These are phyloP conservation scores for Drosophila rufa DNA, from an alignment of 1,140 invertebrate species.

Conservation along the genomic window DNA sequence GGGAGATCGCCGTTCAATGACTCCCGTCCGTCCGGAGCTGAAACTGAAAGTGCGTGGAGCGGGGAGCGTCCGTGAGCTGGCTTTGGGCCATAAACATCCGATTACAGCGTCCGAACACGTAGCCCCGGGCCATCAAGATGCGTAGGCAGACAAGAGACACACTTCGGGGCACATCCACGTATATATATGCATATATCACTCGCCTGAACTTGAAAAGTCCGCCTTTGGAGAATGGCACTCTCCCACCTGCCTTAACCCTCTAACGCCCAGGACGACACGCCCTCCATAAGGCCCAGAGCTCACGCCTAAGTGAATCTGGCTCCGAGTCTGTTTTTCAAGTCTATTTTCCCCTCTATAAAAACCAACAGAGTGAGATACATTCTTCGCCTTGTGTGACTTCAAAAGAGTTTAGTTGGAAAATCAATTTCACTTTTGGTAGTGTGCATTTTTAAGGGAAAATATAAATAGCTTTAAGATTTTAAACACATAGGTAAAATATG, in stretches of 20 bases:
- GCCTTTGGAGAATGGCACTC: slow-evolving; percentile 28
- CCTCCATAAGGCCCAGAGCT: neutral
- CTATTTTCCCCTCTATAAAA: slow-evolving; percentile 1
- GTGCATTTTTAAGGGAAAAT: no score
- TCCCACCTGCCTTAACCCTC: slow-evolving; percentile 32
- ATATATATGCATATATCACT: slow-evolving; percentile 35
- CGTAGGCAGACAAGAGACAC: slow-evolving; percentile 55
- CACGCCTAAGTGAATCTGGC: slow-evolving; percentile 13
- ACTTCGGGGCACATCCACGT: slow-evolving; percentile 13
- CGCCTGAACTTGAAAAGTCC: slow-evolving; percentile 51
- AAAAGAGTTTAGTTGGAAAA: slow-evolving; percentile 1
- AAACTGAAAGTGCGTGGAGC: slow-evolving; percentile 75
- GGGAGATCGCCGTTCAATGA: slow-evolving; percentile 43
- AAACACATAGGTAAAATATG: no score
- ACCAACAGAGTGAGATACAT: slow-evolving; percentile 11
- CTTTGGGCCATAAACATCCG: slow-evolving; percentile 65
- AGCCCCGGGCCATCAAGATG: slow-evolving; percentile 61
- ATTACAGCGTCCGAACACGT: slow-evolving; percentile 69
- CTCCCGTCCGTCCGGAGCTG: slow-evolving; percentile 34
- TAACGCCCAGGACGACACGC: slow-evolving; percentile 31
- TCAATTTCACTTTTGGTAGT: neutral
- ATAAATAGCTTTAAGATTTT: no score
- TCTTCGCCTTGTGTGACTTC: neutral
- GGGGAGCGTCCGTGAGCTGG: slow-evolving; percentile 65
- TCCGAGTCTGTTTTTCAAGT: neutral